Base-by-base conservation (phyloP, 1,140 invertebrate species). In the Cydia pomonella region DNA sequence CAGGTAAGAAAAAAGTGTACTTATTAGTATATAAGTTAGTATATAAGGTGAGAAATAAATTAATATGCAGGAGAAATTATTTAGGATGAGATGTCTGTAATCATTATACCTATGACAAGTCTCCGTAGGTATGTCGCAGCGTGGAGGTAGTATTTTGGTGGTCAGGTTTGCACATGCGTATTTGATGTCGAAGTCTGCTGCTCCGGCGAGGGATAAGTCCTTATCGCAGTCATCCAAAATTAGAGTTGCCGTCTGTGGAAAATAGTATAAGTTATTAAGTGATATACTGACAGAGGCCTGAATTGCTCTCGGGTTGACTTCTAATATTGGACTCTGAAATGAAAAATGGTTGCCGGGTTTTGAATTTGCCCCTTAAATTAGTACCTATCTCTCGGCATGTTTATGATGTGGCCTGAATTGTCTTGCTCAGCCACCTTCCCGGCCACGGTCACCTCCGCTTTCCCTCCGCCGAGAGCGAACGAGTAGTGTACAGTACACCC, bases 141-240 rank as follows among this genome's bases (percentile, higher is more conserved):
- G 94, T 16, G 94, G 87, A 77, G 97, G 97, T 63, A 98, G 89
- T 13, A 95, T 85, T 76, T 97, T 95, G 18, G 95, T 94, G 1
- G 94, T 96, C 72, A 93, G 94, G 76, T 97, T 97, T 0, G 97
- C 97, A 93, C 99, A 99, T 0, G 95, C 94, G 95, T 97, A 98
- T 66, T 95, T 95, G 1, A 94, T 89, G 0, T 97, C 97, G 7
- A 99, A 93, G 50, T 95, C 93, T 0, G 95, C 91, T 0, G 97
- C 97, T 80, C 96, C 95, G 23, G 96, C 96, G 41, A 98, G 92
- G 0, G 97, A 96, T 4, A 99, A 92, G 0, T 95, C 95, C 23
- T 96, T 95, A 87, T 99, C 99, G 88, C 99, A 99, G 23, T 98
- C 95, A 85, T 99, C 98, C 6, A 99, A 83, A 0, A 96, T 96